These are phyloP conservation scores for Cheiracanthium punctorium DNA, from an alignment of 2,888 invertebrate species.

Conservation along the genomic window DNA sequence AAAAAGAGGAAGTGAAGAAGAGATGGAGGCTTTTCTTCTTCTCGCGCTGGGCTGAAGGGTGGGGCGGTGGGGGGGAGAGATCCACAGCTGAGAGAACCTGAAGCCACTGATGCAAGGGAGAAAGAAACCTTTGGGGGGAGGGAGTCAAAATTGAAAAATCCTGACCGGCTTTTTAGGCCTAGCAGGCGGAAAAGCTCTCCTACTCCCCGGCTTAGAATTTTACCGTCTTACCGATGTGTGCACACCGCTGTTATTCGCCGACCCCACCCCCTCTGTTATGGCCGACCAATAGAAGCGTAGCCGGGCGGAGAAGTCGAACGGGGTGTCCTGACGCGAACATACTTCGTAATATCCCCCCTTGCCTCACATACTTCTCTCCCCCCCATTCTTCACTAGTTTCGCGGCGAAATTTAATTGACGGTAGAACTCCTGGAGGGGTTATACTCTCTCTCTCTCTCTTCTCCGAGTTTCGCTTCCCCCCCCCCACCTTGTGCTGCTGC, in stretches of 20 bases:
- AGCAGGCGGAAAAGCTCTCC: constrained; percentile 42
- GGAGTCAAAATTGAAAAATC: constrained; percentile 62
- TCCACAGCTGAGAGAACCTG: neutral
- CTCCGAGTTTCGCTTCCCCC: neutral
- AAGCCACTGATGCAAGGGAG: neutral
- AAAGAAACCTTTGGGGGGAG: neutral
- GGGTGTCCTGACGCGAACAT: constrained; percentile 22
- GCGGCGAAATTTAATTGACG: constrained; percentile 66
- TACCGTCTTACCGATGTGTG: constrained; percentile 31
- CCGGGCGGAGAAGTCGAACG: constrained; percentile 66
- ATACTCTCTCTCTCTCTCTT: too few species aligned
- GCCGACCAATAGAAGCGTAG: constrained; percentile 55
- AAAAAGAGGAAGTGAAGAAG: constrained; percentile 11
- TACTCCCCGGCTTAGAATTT: constrained; percentile 50
- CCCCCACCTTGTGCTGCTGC: too few species aligned
- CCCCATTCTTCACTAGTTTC: neutral
- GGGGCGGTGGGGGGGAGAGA: neutral
- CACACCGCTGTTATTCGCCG: constrained; percentile 33
- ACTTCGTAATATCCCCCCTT: neutral
- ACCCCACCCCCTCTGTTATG: constrained; percentile 49
- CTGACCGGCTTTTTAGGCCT: constrained; percentile 54
- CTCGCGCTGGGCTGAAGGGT: neutral
- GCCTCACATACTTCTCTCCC: too few species aligned
- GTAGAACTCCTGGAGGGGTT: constrained; percentile 33
- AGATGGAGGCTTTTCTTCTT: neutral